Evolutionary conservation across 2,888 invertebrate genomes (phyloP), one percentile per base, ranked within the genome.

Genomic region (Rhingia rostrata): DNA sequence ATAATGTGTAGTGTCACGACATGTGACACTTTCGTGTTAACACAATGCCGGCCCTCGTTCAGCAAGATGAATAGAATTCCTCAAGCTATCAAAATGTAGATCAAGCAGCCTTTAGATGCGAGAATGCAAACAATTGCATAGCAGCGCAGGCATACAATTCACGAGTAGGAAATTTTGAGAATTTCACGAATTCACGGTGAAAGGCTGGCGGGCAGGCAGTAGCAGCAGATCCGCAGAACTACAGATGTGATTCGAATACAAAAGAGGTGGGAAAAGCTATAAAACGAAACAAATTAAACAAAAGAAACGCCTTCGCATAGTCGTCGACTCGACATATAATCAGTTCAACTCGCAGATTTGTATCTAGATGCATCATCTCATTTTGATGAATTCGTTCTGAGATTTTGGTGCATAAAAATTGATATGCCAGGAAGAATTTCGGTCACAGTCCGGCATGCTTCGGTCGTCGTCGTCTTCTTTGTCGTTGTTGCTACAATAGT

Each of bases 151-250:
- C 53, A 32, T 22, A 22, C 32, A 33, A 53, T 32, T 6, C 39
- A 41, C 51, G 32, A 53, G 35, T 14, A 30, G 63, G 37, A 73
- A 39, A 58, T 74, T 14, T 58, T 66, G 51, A 66, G 49, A 74
- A 74, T 74, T 66, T 74, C 33, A 66, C 74, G 30, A 66, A 74
- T 74, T 64, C 74, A 56, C 49, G 54, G 63, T 41, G 37, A 53
- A 61, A 43, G 30, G 4, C 22, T 22, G 22, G 22, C 22, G 22
- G 22, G 22, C 22, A 22, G 22, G 22, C 22, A 22, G 22, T 22
- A 22, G 22, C 22, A 22, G 22, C 22, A 22, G 22, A 22, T 22
- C 22, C 22, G 22, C n/a, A 60, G 30, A 14, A 9, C 4, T 10
- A 12, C 10, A 61, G 12, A 33, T 61, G 37, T 37, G 22, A 49